Conservation (phyloP, 1,140 invertebrate species). For the Ooceraea biroi region DNA sequence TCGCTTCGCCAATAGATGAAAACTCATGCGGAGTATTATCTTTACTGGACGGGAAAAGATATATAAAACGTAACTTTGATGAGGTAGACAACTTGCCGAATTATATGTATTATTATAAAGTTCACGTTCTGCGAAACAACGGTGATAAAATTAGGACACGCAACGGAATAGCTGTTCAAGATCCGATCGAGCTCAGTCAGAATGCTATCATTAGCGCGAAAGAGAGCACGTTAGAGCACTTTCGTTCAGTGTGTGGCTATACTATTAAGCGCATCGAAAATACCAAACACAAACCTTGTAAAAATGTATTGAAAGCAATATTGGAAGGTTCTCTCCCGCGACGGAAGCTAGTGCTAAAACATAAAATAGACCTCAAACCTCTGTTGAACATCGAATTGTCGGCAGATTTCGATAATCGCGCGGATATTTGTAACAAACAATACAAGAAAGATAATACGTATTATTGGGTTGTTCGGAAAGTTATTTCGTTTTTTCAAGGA, state of each 20-base stretch:
- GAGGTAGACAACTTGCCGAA: constrained; percentile 81
- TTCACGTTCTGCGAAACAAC: constrained; percentile 74
- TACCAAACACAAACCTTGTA: constrained; percentile 56
- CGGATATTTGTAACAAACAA: constrained; percentile 62
- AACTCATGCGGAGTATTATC: constrained; percentile 87
- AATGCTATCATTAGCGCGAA: constrained; percentile 85
- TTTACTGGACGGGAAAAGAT: constrained; percentile 85
- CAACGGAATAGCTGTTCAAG: constrained; percentile 87
- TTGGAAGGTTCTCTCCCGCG: too few relatives aligned
- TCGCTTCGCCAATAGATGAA: constrained; percentile 85
- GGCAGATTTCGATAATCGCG: constrained; percentile 57
- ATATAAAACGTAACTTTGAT: constrained; percentile 84
- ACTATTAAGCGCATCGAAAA: constrained; percentile 69
- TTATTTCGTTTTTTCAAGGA: too few relatives aligned
- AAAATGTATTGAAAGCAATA: constrained; percentile 70
- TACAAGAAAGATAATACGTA: constrained; percentile 71
- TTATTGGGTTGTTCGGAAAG: too few relatives aligned
- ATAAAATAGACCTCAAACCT: constrained; percentile 32
- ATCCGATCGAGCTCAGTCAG: constrained; percentile 88
- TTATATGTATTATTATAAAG: constrained; percentile 84
- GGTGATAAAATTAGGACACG: constrained; percentile 79
- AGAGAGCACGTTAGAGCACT: constrained; percentile 59
- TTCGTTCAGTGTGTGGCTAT: constrained; percentile 73
- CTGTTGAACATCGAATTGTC: constrained; percentile 63
- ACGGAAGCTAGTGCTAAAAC: too few relatives aligned